These are phyloP conservation scores for Rugalucina vietnamica DNA, from an alignment of 2,888 invertebrate genomes.

Conservation along the genomic window DNA sequence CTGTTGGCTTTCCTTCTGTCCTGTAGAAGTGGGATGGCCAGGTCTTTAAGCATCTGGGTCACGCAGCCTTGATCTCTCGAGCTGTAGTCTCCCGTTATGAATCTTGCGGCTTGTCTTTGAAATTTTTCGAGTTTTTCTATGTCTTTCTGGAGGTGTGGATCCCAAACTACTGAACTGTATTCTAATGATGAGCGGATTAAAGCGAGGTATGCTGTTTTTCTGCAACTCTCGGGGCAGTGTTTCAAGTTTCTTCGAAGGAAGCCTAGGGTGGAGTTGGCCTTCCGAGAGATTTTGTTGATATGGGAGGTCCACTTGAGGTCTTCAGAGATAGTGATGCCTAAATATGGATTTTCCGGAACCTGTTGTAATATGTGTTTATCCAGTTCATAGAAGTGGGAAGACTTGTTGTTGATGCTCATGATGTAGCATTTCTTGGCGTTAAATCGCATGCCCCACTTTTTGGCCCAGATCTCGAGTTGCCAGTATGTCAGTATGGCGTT, in stretches of 20 bases:
- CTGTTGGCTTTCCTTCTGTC: conserved; percentile 12
- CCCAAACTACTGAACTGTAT: conserved; percentile 44
- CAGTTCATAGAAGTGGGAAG: background rate
- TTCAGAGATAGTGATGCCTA: too few relatives aligned
- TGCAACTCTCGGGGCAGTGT: conserved; percentile 26
- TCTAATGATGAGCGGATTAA: conserved; percentile 43
- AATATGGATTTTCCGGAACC: conserved; percentile 21
- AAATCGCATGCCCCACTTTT: too few relatives aligned
- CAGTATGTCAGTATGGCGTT: too few relatives aligned
- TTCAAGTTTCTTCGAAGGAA: conserved; percentile 44
- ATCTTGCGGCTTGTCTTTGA: conserved; percentile 26
- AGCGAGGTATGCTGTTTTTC: conserved; percentile 20
- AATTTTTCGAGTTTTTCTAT: conserved; percentile 44
- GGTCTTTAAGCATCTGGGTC: conserved; percentile 21
- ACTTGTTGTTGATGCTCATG: conserved; percentile 5
- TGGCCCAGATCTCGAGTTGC: too few relatives aligned
- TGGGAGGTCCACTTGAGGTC: conserved; percentile 34
- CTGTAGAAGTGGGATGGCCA: background rate
- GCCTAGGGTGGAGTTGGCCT: conserved; percentile 29
- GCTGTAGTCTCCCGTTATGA: conserved; percentile 32
- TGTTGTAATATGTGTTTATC: conserved; percentile 16
- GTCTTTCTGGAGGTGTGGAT: conserved; percentile 38
- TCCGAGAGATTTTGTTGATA: conserved; percentile 29
- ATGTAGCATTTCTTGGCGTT: too few relatives aligned
- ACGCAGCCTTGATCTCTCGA: conserved; percentile 24